These are phyloP conservation scores for Hippasteria phrygiana DNA, from an alignment of 53 echinoderm and acorn worm genomes.

Conservation along the genomic window DNA sequence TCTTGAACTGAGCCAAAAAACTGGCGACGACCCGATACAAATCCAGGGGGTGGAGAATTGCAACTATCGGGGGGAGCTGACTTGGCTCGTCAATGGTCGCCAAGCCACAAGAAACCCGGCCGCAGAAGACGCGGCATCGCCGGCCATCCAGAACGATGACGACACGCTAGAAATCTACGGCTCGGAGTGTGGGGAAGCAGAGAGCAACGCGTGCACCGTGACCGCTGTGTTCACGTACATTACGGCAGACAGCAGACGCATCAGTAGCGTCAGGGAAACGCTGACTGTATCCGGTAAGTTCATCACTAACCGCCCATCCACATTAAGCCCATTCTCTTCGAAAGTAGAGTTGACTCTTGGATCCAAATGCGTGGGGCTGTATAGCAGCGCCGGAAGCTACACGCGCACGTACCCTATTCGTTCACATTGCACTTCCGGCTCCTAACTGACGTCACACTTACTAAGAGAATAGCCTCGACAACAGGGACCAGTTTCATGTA, in stretches of 20 bases:
- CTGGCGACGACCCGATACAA: background rate
- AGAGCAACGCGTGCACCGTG: background rate
- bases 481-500: too few species aligned
- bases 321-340: too few species aligned
- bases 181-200: background rate
- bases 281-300: background rate
- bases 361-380: too few species aligned
- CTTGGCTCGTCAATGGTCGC: slow-evolving; percentile 10
- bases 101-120: background rate
- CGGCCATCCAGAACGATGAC: background rate
- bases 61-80: slow-evolving; percentile 11
- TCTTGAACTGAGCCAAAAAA: background rate
- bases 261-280: background rate
- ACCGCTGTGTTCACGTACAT: slow-evolving; percentile 23
- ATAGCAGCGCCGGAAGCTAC: too few species aligned
- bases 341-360: too few species aligned
- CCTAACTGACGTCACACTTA: too few species aligned
- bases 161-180: background rate
- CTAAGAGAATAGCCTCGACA: too few species aligned
- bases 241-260: background rate
- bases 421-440: too few species aligned
- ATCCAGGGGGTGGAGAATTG: background rate
- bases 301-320: background rate
- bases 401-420: too few species aligned
- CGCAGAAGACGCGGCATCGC: background rate